Base-by-base conservation (phyloP, 2,888 invertebrate genomes). In the Auanema freiburgensis region DNA sequence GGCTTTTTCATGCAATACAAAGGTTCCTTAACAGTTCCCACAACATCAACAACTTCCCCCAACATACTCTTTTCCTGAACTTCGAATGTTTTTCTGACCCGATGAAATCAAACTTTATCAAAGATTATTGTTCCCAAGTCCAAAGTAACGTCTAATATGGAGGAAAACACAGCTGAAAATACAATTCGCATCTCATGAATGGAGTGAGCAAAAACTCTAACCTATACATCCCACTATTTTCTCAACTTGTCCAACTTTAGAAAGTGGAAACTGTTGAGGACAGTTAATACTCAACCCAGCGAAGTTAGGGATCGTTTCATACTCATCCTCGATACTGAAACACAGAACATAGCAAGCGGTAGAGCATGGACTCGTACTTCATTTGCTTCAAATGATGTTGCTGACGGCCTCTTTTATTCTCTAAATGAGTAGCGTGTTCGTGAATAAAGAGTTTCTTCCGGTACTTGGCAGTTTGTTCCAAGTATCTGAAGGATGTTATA, bases 1-100 rank as follows among this genome's bases (percentile, higher is more conserved):
- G n/a, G n/a, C n/a, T n/a, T n/a, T n/a, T 94, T 88, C n/a, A 96
- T 89, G 74, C 91, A 90, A 85, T 96, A 96, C 74, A 91, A 88
- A 0, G 96, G 95, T 76, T 90, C 89, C 0, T 88, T 87, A 0
- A 95, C 91, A 56, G 90, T 91, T 14, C 96, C 95, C 83, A 95
- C 90, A 0, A 94, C 92, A 87, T 96, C 96, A 85, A 92, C 93
- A 25, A 73, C 61, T 41, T 50, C 43, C 11, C 85, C 85, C 51
- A 86, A 65, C n/a, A 83, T 88, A 67, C 90, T 88, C 50, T 49
- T 21, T 33, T 56, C 40, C 60, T 60, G 24, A 43, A n/a, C n/a
- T n/a, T n/a, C n/a, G n/a, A n/a, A n/a, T n/a, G n/a, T n/a, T n/a
- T n/a, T 5, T n/a, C 18, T n/a, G n/a, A n/a, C 24, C 18, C 1